Conservation (phyloP, 2,888 invertebrate species). For the Drosophila stalkeri region DNA sequence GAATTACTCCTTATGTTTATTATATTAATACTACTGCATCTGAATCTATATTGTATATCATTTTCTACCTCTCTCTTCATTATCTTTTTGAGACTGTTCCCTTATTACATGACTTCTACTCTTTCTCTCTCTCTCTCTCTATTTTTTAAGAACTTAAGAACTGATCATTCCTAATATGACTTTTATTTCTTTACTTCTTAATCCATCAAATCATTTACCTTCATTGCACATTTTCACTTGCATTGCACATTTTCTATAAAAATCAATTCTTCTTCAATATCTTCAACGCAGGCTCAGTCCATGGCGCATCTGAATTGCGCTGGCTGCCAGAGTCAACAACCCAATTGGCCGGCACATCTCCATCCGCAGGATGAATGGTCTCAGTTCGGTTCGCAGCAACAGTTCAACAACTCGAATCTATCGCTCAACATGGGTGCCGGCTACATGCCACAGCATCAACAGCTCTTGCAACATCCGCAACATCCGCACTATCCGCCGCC, state of each 20-base stretch:
- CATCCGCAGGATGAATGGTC: conserved; percentile 79
- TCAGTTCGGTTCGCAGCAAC: conserved; percentile 79
- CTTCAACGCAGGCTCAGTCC: conserved; percentile 87
- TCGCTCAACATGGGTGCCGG: conserved; percentile 86
- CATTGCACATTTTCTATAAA: not conserved
- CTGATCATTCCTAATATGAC: not conserved
- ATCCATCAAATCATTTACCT: not conserved
- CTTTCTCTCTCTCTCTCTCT: no score
- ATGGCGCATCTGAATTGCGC: conserved; percentile 89
- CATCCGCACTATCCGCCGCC: conserved; percentile 85
- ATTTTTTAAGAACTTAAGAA: not conserved
- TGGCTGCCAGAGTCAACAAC: conserved; percentile 85
- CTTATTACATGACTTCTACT: not conserved
- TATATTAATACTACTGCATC: no score
- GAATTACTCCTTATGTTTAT: no score
- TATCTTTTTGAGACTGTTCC: not conserved
- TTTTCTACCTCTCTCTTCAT: no score
- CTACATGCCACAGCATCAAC: conserved; percentile 80
- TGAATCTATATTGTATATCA: no score
- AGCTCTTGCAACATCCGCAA: conserved; percentile 77
- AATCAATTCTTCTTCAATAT: not conserved
- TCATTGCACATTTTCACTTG: not conserved
- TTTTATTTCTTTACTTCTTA: not conserved
- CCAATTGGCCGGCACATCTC: conserved; percentile 50
- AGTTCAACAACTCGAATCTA: conserved; percentile 86